Evolutionary conservation across 2,113 vertebrate species (phyloP).

Genomic region (Phoxinus phoxinus): DNA sequence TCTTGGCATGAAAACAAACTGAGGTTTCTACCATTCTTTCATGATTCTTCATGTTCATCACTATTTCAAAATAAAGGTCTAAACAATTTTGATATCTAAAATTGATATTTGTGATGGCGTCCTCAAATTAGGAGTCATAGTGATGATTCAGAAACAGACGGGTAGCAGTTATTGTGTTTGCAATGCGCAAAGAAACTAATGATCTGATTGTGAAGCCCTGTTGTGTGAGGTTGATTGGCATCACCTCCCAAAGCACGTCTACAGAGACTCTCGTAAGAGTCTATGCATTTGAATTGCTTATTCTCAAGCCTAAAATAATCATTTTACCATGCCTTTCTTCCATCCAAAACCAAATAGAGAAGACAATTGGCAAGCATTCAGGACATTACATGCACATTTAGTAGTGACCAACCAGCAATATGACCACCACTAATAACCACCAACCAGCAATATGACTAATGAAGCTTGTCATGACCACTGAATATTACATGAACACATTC

Average conservation of each 20-base stretch:
- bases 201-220: conserved; percentile 42
- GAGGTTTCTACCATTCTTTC: too few species aligned
- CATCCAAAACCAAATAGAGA: background rate
- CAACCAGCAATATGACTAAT: background rate
- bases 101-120: too few species aligned
- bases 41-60: too few species aligned
- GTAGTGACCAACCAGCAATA: background rate
- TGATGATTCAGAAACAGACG: background rate
- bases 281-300: conserved; percentile 23
- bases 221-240: conserved; percentile 15
- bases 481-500: conserved; percentile 23
- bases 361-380: background rate
- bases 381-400: background rate
- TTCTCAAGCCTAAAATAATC: conserved; percentile 5
- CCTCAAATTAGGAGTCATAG: too few species aligned
- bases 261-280: background rate
- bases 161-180: background rate
- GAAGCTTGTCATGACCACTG: conserved; percentile 7
- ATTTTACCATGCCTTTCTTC: background rate
- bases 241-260: background rate
- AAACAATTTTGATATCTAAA: too few species aligned
- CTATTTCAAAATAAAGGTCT: too few species aligned
- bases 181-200: background rate
- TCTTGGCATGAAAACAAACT: too few species aligned
- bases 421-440: too few species aligned